phyloP scores from a whole-genome alignment of 2,797 vertebrate genomes.

The Champsocephalus gunnari region DNA sequence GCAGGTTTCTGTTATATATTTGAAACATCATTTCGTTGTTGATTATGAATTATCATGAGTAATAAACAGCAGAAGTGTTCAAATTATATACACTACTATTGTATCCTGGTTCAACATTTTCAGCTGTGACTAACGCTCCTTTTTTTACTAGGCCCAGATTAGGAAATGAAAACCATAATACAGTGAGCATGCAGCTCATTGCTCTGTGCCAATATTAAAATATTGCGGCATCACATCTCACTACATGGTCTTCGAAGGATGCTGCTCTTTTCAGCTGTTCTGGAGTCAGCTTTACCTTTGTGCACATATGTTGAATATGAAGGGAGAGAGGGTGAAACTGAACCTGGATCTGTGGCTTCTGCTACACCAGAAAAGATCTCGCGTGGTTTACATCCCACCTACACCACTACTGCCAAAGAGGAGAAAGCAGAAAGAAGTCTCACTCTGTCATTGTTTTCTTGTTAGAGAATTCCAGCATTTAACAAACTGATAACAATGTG shows the following conservation, averaged over 20 bases:
- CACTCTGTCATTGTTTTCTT: constrained; percentile 51
- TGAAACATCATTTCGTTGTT: not conserved
- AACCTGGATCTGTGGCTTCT: constrained; percentile 60
- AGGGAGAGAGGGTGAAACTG: constrained; percentile 45
- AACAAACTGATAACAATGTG: not conserved
- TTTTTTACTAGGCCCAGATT: not conserved
- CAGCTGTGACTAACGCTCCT: not conserved
- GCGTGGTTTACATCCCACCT: constrained; percentile 74
- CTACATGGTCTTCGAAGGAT: constrained; percentile 10
- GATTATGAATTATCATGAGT: not conserved
- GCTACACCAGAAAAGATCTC: constrained; percentile 74
- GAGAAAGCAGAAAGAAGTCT: constrained; percentile 35
- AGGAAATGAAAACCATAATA: constrained; percentile 15
- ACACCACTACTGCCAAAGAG: constrained; percentile 34
- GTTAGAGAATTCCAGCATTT: not conserved
- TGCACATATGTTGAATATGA: not conserved
- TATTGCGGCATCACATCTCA: constrained; percentile 70
- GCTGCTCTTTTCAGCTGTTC: constrained; percentile 45
- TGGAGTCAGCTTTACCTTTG: constrained; percentile 44
- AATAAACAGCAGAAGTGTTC: not conserved
- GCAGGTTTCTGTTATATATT: not conserved
- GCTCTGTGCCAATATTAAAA: constrained; percentile 71
- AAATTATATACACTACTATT: not conserved
- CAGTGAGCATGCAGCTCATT: constrained; percentile 43
- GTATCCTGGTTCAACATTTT: constrained; percentile 5